A percentile compares a stretch with the other conserved stretches of the same genome.
Evolutionary conservation across 1,140 invertebrate species (phyloP).

Genomic region (Scaptomyza pallida): DNA sequence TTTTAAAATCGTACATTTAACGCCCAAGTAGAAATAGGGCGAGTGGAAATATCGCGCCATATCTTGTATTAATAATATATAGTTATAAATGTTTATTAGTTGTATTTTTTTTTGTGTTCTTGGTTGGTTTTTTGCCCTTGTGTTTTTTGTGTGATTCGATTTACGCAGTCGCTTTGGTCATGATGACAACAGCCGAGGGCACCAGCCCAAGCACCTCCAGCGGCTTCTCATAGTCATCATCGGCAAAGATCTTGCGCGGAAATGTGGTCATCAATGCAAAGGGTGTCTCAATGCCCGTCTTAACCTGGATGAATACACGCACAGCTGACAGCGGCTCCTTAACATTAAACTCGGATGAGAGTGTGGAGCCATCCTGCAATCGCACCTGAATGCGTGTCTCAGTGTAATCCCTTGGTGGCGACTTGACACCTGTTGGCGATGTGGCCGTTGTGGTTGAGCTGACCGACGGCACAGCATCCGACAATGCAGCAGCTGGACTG

Average conservation of each 20-base stretch:
- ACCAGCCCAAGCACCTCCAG: constrained; percentile 89
- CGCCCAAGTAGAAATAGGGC: constrained; percentile 15
- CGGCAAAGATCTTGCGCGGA: constrained; percentile 90
- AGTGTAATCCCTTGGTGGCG: constrained; percentile 65
- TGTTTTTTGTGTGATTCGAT: constrained; percentile 10
- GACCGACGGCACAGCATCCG: constrained; percentile 52
- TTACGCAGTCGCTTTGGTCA: constrained; percentile 84
- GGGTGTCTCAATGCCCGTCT: constrained; percentile 82
- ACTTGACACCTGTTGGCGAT: constrained; percentile 52
- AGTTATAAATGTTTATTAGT: constrained; percentile 27
- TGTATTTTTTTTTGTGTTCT: constrained; percentile 23
- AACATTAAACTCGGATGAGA: constrained; percentile 90
- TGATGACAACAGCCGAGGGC: constrained; percentile 92
- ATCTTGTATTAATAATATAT: constrained; percentile 34
- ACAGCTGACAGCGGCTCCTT: constrained; percentile 96
- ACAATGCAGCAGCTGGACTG: constrained; percentile 10
- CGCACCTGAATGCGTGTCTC: constrained; percentile 86
- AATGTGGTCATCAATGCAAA: constrained; percentile 92
- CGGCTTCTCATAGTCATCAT: constrained; percentile 87
- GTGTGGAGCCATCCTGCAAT: constrained; percentile 86
- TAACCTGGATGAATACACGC: constrained; percentile 86
- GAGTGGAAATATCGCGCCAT: constrained; percentile 46
- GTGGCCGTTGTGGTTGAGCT: constrained; percentile 71
- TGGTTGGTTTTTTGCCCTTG: neutral
- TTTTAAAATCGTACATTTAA: constrained; percentile 64